Evolutionary conservation across 2,888 invertebrate species (phyloP).

Genomic region (Clostera curtula): DNA sequence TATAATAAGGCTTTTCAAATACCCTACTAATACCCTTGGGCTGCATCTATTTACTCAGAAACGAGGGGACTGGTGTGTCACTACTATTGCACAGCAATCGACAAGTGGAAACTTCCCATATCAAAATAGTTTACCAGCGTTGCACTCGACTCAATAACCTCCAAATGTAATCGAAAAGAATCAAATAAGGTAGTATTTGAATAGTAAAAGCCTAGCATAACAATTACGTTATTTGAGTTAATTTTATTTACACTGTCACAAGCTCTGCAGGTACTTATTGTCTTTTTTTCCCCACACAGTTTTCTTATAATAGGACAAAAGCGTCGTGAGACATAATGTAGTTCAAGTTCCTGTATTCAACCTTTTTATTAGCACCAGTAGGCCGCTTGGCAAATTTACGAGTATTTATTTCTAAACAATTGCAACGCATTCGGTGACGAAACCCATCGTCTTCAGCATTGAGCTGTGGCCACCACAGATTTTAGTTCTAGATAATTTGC

Average conservation of each 20-base stretch:
- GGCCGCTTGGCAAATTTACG: conserved; percentile 11
- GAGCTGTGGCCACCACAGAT: conserved; percentile 18
- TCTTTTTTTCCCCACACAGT: conserved; percentile 11
- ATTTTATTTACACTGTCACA: conserved; percentile 11
- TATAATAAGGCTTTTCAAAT: too few relatives aligned
- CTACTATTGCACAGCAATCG: too few relatives aligned
- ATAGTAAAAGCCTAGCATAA: conserved; percentile 1
- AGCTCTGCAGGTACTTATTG: conserved; percentile 10
- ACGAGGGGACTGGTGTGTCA: too few relatives aligned
- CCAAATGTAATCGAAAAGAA: too few relatives aligned
- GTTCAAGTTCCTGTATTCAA: conserved; percentile 3
- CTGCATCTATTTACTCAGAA: too few relatives aligned
- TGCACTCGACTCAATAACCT: too few relatives aligned
- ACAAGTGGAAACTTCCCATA: too few relatives aligned
- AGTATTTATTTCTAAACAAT: conserved; percentile 24
- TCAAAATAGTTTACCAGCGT: too few relatives aligned
- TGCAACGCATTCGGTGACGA: conserved; percentile 23
- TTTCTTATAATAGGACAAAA: conserved; percentile 5
- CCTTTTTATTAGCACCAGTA: conserved; percentile 8
- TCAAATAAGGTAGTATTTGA: conserved; percentile 1
- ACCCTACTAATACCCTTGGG: too few relatives aligned
- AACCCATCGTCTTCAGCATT: conserved; percentile 23
- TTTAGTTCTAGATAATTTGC: conserved; percentile 27
- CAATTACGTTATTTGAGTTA: conserved; percentile 4
- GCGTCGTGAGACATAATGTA: neutral